A percentile compares a stretch with the other conserved stretches of the same genome.
Evolutionary conservation across 1,140 invertebrate genomes (phyloP).

Genomic region (Caenorhabditis briggsae): DNA sequence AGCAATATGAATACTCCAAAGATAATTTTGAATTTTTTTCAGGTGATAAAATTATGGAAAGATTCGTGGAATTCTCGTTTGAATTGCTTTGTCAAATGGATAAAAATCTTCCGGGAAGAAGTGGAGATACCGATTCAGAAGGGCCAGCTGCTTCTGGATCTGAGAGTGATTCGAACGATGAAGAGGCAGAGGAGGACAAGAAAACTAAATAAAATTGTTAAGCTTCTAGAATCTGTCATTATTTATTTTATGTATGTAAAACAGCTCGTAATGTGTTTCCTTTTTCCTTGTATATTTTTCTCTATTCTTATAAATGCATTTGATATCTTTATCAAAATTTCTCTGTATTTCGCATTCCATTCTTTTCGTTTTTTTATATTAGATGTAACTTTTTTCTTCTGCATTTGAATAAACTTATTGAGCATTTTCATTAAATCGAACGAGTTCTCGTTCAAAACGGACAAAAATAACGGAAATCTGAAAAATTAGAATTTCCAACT

Average conservation of each 20-base stretch:
- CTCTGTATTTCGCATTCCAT: no score
- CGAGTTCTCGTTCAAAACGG: no score
- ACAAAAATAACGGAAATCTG: no score
- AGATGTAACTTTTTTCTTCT: no score
- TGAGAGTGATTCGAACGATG: conserved; percentile 6
- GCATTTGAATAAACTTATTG: no score
- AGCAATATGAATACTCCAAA: not conserved
- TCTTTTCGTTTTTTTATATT: no score
- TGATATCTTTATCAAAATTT: no score
- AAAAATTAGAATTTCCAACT: no score
- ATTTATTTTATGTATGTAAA: not conserved
- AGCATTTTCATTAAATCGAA: no score
- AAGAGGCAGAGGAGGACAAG: conserved; percentile 43
- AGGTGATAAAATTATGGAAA: conserved; percentile 4
- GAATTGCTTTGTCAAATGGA: conserved; percentile 40
- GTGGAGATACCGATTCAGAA: conserved; percentile 1
- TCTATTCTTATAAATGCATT: no score
- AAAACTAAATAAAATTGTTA: conserved; percentile 53
- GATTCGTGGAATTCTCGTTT: conserved; percentile 30
- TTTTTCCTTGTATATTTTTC: no score
- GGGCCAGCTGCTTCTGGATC: not conserved
- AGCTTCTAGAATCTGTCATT: no score
- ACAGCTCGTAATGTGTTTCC: not conserved
- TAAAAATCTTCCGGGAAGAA: conserved; percentile 46
- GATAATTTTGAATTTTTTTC: not conserved